These are phyloP conservation scores for Musca domestica DNA, from an alignment of 1,140 invertebrate genomes.

Conservation along the genomic window DNA sequence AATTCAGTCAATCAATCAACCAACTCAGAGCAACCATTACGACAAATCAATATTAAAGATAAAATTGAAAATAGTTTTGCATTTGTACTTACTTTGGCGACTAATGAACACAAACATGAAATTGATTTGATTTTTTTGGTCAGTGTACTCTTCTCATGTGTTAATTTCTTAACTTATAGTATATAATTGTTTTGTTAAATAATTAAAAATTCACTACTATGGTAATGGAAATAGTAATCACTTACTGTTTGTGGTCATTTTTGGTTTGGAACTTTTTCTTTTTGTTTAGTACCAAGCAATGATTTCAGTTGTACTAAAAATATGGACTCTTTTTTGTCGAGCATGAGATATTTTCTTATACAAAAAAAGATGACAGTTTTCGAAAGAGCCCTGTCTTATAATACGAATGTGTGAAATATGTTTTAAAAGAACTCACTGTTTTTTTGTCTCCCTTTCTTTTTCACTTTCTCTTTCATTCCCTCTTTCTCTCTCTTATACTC, in stretches of 20 bases:
- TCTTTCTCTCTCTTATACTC: too few relatives aligned
- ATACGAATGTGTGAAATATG: neutral
- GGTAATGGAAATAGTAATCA: conserved; percentile 16
- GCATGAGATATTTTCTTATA: too few relatives aligned
- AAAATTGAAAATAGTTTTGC: conserved; percentile 36
- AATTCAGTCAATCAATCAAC: conserved; percentile 37
- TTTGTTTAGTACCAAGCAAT: neutral
- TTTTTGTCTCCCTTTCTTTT: too few relatives aligned
- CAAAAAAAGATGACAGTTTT: too few relatives aligned
- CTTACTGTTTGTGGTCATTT: conserved; percentile 23
- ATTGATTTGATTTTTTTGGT: neutral
- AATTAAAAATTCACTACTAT: too few relatives aligned
- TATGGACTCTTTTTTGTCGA: too few relatives aligned
- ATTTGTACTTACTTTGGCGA: conserved; percentile 47
- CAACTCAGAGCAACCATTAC: conserved; percentile 54
- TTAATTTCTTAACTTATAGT: neutral
- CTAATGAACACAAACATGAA: neutral
- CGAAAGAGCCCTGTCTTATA: neutral
- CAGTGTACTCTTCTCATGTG: neutral
- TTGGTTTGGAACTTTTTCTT: conserved; percentile 10
- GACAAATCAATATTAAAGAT: conserved; percentile 52
- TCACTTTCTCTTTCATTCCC: too few relatives aligned
- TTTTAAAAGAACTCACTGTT: too few relatives aligned
- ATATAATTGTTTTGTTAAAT: conserved; percentile 1
- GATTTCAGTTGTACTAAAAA: too few relatives aligned